phyloP scores from a whole-genome alignment of 2,797 vertebrate species.

The Mus minutoides region DNA sequence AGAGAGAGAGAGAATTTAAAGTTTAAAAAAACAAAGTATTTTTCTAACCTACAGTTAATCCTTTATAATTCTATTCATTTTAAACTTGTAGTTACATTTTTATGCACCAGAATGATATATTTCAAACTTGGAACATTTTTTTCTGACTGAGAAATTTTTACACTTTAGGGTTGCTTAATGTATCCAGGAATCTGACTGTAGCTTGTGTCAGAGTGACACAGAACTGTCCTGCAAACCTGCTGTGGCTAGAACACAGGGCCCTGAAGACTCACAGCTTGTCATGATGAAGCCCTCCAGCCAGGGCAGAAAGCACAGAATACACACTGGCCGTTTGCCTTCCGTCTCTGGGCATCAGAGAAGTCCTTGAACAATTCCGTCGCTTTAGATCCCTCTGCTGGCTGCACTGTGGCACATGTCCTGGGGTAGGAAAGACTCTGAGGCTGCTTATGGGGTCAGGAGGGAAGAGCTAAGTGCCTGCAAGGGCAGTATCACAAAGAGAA shows the following conservation, averaged over 20 bases:
- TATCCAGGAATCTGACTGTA: background rate
- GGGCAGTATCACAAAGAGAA: background rate
- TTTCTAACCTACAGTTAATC: slow-evolving; percentile 8
- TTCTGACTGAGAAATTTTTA: background rate
- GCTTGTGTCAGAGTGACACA: background rate
- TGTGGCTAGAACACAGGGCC: background rate
- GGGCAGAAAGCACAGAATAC: background rate
- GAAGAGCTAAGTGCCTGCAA: background rate
- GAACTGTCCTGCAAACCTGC: background rate
- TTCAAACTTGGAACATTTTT: slow-evolving; percentile 1
- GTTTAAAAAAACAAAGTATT: background rate
- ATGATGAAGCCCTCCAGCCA: background rate
- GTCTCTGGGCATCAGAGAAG: background rate
- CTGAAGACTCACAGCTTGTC: background rate
- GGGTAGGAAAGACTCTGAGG: background rate
- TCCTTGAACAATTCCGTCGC: background rate
- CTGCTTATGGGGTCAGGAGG: background rate
- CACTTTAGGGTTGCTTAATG: background rate
- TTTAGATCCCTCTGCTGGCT: background rate
- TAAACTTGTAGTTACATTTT: background rate
- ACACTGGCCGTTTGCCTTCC: background rate
- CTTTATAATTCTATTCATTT: background rate
- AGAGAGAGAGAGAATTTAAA: too few relatives aligned
- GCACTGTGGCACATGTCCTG: background rate
- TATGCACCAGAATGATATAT: background rate